These are phyloP conservation scores for Martes flavigula DNA, from an alignment of 2,797 vertebrate genomes.

Conservation along the genomic window DNA sequence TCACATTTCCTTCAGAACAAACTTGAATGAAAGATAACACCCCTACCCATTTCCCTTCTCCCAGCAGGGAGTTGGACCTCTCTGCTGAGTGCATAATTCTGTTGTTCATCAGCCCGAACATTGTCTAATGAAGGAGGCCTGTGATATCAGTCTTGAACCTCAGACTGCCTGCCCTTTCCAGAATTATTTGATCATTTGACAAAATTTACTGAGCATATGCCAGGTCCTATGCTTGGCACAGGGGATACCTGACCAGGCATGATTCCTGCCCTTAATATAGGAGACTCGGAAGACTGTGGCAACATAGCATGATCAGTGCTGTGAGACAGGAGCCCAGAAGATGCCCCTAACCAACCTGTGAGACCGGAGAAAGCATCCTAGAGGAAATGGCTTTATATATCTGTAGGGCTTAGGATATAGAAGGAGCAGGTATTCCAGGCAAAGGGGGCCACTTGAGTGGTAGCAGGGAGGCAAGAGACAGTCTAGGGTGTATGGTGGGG, in stretches of 20 bases:
- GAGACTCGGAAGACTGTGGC: background rate
- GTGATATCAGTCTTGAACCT: background rate
- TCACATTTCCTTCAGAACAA: conserved; percentile 60
- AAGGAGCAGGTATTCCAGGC: background rate
- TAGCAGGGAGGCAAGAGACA: background rate
- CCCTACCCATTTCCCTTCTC: background rate
- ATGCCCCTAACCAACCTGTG: background rate
- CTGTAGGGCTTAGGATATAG: background rate
- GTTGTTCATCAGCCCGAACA: background rate
- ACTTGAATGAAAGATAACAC: conserved; percentile 39
- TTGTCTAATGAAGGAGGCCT: conserved; percentile 13
- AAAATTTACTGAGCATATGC: background rate
- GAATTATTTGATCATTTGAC: conserved; percentile 9
- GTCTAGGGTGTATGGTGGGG: background rate
- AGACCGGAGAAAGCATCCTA: background rate
- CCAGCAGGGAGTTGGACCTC: background rate
- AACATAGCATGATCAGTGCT: background rate
- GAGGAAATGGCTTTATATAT: conserved; percentile 21
- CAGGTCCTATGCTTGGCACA: background rate
- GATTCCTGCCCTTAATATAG: background rate
- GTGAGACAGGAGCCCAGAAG: background rate
- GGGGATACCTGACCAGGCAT: background rate
- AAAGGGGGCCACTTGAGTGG: background rate
- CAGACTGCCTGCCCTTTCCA: background rate
- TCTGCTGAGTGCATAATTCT: background rate